These are phyloP conservation scores for Eupithecia centaureata DNA, from an alignment of 2,888 invertebrate genomes.

Conservation along the genomic window DNA sequence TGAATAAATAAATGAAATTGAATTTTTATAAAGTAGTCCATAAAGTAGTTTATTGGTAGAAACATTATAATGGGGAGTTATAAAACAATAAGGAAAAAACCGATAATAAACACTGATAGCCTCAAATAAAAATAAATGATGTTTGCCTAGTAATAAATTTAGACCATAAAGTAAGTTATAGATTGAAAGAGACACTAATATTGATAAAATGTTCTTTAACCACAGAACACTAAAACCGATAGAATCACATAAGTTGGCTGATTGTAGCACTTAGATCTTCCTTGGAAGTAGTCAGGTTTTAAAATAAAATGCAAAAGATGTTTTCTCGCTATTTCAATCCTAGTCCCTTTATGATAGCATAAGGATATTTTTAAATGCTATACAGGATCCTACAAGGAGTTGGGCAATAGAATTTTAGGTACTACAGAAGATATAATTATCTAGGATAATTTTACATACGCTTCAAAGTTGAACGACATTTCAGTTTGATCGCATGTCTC, in stretches of 20 bases:
- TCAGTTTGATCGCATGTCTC: neutral
- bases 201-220: neutral
- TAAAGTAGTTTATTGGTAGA: neutral
- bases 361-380: neutral
- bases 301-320: too few relatives aligned
- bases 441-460: too few relatives aligned
- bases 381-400: neutral
- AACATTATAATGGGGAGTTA: neutral
- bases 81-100: constrained; percentile 7
- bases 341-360: neutral
- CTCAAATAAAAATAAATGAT: constrained; percentile 7
- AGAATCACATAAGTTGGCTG: too few relatives aligned
- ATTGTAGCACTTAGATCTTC: too few relatives aligned
- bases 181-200: constrained; percentile 12
- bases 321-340: too few relatives aligned
- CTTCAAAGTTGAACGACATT: neutral
- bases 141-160: constrained; percentile 12
- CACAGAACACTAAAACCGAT: neutral
- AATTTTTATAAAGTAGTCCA: neutral
- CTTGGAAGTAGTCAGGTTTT: too few relatives aligned
- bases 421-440: too few relatives aligned
- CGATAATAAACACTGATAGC: neutral
- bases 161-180: neutral
- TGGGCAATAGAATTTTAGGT: neutral
- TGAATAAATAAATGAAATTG: neutral